Base-by-base conservation (phyloP, 2,888 invertebrate genomes). In the Mactromeris polynyma region DNA sequence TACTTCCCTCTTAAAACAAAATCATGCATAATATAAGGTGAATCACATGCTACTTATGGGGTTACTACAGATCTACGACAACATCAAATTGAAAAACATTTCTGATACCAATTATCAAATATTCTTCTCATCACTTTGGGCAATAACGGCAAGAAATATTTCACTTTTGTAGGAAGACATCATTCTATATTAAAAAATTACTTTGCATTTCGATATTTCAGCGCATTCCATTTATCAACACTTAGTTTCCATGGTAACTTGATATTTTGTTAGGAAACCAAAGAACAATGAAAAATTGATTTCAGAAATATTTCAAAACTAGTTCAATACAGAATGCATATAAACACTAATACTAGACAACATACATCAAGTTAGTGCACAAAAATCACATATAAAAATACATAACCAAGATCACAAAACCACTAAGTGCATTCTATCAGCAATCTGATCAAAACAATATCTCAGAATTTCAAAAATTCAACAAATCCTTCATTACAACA, bases 1-100 rank as follows among this genome's bases (percentile, higher is more conserved):
- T 58, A 73, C 54, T 83, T 51, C 51, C 40, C 69, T 83, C 83
- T 83, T 83, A 73, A 87, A 87, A 83, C 64, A 87, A 83, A 87
- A 83, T 80, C 87, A 87, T 83, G 58, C 78, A 87, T 69, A 83
- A 83, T 46, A 73, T 77, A 81, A 54, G n/a, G 38, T 82, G 38
- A 69, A 69, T 40, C 42, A 79, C 42, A 79, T 73, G 73, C 73
- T 73, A 19, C 14, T 11, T 19, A 26, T 7, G n/a, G 26, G 58
- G 26, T 64, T 64, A 64, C 58, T 64, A 64, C 26, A 26, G 6
- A 64, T 17, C 51, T 51, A 51, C 51, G 1, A 51, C 51, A 64
- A 64, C 58, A 64, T 26, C 4, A 64, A n/a, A 64, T 64, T 64
- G 9, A 26, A 26, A n/a, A 64, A 64, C 58, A 64, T 26, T 64